phyloP scores from a whole-genome alignment of 1,140 invertebrate genomes.

The Diabrotica virgifera region DNA sequence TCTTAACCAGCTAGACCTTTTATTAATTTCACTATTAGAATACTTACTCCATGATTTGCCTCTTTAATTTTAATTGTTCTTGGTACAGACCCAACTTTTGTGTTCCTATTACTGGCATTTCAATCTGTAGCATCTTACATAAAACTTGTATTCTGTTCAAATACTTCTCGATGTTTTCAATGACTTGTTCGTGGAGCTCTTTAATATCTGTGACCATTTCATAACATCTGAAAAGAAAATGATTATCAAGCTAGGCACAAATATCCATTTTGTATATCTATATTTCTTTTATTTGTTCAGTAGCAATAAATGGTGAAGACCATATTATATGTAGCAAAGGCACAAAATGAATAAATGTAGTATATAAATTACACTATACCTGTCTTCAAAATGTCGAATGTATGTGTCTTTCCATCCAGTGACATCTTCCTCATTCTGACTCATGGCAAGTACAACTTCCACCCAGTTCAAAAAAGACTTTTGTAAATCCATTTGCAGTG shows the following conservation, averaged over 20 bases:
- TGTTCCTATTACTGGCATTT: conserved; percentile 23
- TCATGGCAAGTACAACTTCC: conserved; percentile 7
- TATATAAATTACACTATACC: neutral
- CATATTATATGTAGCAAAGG: too few species aligned
- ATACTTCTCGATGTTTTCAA: conserved; percentile 13
- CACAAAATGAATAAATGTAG: too few species aligned
- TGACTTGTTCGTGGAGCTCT: conserved; percentile 7
- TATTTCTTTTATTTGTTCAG: too few species aligned
- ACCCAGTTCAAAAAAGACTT: conserved; percentile 16
- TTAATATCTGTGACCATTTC: conserved; percentile 22
- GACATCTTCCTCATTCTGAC: conserved; percentile 11
- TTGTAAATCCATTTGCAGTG: neutral
- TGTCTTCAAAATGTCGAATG: conserved; percentile 14
- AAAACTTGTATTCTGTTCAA: conserved; percentile 19
- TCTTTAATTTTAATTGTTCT: conserved; percentile 19
- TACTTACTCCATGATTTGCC: conserved; percentile 25
- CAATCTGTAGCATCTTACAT: conserved; percentile 12
- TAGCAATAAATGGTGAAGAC: too few species aligned
- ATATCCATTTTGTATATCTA: too few species aligned
- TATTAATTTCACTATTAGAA: neutral
- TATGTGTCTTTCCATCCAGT: conserved; percentile 5
- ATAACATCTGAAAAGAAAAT: neutral
- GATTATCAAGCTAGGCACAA: too few species aligned
- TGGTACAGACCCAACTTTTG: conserved; percentile 21
- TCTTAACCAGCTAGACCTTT: too few species aligned